These are phyloP conservation scores for Podarcis cretensis DNA, from an alignment of 2,113 vertebrate genomes.

Conservation along the genomic window DNA sequence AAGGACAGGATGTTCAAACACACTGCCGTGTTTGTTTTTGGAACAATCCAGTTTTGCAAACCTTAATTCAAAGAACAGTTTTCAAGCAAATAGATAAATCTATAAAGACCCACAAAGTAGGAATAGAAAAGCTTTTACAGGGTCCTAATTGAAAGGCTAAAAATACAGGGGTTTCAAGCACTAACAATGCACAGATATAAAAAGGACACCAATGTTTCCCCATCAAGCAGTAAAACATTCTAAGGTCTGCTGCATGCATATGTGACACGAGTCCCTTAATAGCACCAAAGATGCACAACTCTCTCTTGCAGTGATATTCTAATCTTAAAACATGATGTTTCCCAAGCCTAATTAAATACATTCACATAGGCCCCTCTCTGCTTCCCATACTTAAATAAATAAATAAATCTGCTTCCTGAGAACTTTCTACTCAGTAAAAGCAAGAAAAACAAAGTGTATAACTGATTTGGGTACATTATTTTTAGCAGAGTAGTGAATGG, in stretches of 20 bases:
- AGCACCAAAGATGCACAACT: slow-evolving; percentile 23
- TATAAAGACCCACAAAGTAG: slow-evolving; percentile 50
- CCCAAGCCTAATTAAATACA: slow-evolving; percentile 43
- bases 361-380: slow-evolving; percentile 2
- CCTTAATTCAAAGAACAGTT: slow-evolving; percentile 38
- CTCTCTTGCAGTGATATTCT: neutral
- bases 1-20: slow-evolving; percentile 40
- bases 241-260: slow-evolving; percentile 30
- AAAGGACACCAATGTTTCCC: slow-evolving; percentile 30
- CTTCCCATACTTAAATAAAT: too few species aligned
- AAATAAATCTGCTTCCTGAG: too few species aligned
- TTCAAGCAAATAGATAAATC: slow-evolving; percentile 46
- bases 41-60: slow-evolving; percentile 40
- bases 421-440: neutral
- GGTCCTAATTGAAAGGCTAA: slow-evolving; percentile 48
- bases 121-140: slow-evolving; percentile 36
- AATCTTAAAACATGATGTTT: slow-evolving; percentile 52
- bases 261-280: slow-evolving; percentile 18
- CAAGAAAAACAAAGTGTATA: neutral
- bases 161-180: slow-evolving; percentile 42
- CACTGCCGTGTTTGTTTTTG: slow-evolving; percentile 40
- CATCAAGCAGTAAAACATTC: slow-evolving; percentile 25
- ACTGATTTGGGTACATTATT: too few species aligned
- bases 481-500: too few species aligned
- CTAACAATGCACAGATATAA: slow-evolving; percentile 49